Base-by-base conservation (phyloP, 2,113 vertebrate genomes). In the Gavialis gangeticus region DNA sequence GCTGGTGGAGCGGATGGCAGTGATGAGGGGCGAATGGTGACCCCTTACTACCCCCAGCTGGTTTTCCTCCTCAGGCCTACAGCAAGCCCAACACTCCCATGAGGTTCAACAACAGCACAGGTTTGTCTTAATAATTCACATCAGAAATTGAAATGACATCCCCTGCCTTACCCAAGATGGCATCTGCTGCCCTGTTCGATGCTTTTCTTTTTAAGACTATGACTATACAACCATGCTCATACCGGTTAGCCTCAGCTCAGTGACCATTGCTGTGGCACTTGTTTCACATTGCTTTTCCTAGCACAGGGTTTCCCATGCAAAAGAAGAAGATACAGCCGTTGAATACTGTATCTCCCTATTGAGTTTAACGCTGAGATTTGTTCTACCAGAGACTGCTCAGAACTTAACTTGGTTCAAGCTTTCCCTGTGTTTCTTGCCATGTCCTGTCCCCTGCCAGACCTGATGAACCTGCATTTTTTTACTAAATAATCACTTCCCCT, bases 61-160 rank as follows among this genome's bases (percentile, higher is more conserved):
- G 17, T 30, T n/a, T 67, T 16, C 54, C 84, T 84, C 55, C 82
- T 92, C 66, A 87, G 88, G 82, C 79, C 84, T 90, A 59, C 73
- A 89, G 92, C 73, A 85, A 85, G 78, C 90, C 79, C 73, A 85
- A 46, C 54, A 77, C 79, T 12, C 63, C 27, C 30, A 82, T 46
- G 59, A 79, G 54, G 85, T 14, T 56, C 84, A n/a, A 63, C 80
- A 96, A 87, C 82, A 90, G 78, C 73, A 83, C n/a, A 85, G 88
- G 69, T 84, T 28, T 54, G 6, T 78, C 86, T 90, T 66, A 95
- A 93, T 94, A 94, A 93, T 87, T 95, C 77, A 94, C 82, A 76
- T 82, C 56, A 79, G 56, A 84, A 88, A 91, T 37, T 63, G 80
- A 93, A 94, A 79, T 2, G 0, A 66, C 63, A 66, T 69, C 93